Evolutionary conservation across 2,888 invertebrate species (phyloP).

Genomic region (Eumacrocentrus americanus): DNA sequence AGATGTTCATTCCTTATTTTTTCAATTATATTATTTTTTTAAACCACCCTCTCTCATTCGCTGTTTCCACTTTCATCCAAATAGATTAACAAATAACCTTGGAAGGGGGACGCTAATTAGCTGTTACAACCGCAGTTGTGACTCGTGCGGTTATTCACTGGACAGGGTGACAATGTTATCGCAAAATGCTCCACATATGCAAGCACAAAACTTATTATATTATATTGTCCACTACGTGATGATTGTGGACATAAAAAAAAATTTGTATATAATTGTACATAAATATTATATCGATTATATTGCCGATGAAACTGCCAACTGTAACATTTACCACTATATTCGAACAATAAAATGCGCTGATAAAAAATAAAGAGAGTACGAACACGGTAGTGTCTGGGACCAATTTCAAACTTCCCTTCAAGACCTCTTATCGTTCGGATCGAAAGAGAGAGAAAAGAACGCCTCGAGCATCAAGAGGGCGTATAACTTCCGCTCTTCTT

Average conservation of each 20-base stretch:
- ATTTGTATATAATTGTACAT: slow-evolving; percentile 58
- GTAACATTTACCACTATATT: slow-evolving; percentile 55
- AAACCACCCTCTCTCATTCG: background rate
- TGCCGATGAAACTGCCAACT: slow-evolving; percentile 55
- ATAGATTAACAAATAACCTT: slow-evolving; percentile 8
- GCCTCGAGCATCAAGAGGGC: slow-evolving; percentile 10
- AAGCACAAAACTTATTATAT: background rate
- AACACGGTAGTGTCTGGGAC: slow-evolving; percentile 7
- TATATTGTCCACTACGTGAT: slow-evolving; percentile 7
- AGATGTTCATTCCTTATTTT: background rate
- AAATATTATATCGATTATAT: slow-evolving; percentile 48
- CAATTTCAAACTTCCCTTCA: background rate
- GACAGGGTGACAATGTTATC: slow-evolving; percentile 28
- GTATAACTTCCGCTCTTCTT: slow-evolving; percentile 15
- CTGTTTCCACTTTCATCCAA: slow-evolving; percentile 3
- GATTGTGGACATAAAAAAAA: slow-evolving; percentile 13
- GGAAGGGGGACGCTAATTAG: slow-evolving; percentile 18
- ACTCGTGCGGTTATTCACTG: slow-evolving; percentile 22
- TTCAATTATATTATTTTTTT: slow-evolving; percentile 2
- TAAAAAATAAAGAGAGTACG: slow-evolving; percentile 7
- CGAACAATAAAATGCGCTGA: slow-evolving; percentile 54
- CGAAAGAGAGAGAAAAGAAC: background rate
- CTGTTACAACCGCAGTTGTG: slow-evolving; percentile 14
- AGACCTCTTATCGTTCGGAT: background rate
- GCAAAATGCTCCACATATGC: slow-evolving; percentile 16